Conservation (phyloP, 2,113 vertebrate genomes). For the Larimichthys polyactis region DNA sequence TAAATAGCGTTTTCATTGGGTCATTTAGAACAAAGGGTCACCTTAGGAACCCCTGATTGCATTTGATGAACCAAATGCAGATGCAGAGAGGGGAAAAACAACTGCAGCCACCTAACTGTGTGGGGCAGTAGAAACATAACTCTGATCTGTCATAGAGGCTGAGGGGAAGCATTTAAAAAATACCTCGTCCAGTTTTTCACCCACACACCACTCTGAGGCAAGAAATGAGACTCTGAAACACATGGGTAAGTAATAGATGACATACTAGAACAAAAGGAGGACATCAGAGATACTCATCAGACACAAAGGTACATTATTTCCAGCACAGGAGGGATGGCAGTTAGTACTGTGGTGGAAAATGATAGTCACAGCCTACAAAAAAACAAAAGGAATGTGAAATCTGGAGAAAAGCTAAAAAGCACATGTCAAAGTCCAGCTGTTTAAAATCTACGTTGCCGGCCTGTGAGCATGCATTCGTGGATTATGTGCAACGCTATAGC, state of each 20-base stretch:
- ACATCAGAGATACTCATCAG: constrained; percentile 47
- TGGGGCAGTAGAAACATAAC: constrained; percentile 19
- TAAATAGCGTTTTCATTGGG: constrained; percentile 32
- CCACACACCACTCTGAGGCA: constrained; percentile 32
- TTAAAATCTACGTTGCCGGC: not conserved
- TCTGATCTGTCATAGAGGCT: constrained; percentile 11
- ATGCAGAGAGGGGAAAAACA: not conserved
- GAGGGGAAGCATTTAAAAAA: constrained; percentile 30
- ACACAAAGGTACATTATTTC: constrained; percentile 52
- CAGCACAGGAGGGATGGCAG: constrained; percentile 29
- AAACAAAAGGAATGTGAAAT: constrained; percentile 39
- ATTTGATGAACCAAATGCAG: constrained; percentile 9
- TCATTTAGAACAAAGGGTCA: constrained; percentile 20
- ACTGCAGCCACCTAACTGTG: not conserved
- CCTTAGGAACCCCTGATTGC: constrained; percentile 26
- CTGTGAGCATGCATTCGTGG: constrained; percentile 29
- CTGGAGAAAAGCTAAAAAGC: constrained; percentile 44
- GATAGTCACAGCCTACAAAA: constrained; percentile 26
- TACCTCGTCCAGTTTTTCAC: constrained; percentile 43
- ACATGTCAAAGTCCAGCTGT: constrained; percentile 40
- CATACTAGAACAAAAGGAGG: constrained; percentile 26
- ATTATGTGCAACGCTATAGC: not conserved
- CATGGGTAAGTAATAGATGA: constrained; percentile 38
- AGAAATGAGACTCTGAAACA: constrained; percentile 38
- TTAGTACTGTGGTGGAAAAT: constrained; percentile 46